These are phyloP conservation scores for Folsomia candida DNA, from an alignment of 2,888 invertebrate species.

Conservation along the genomic window DNA sequence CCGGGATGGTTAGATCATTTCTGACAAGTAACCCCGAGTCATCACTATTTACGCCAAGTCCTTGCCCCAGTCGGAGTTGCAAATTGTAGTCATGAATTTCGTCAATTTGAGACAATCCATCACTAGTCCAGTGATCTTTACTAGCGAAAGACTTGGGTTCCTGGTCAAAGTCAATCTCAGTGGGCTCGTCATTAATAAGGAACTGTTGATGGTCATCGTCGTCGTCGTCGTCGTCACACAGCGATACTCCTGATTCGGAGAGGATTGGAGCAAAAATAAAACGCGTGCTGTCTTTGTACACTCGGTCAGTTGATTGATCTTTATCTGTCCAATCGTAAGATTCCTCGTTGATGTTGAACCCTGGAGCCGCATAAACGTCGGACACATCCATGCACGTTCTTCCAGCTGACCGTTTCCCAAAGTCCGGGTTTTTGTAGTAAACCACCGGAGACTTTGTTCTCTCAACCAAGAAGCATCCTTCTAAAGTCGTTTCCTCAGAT, in stretches of 20 bases:
- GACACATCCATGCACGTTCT: neutral
- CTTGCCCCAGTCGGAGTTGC: neutral
- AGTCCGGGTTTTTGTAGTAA: slow-evolving; percentile 29
- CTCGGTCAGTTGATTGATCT: slow-evolving; percentile 3
- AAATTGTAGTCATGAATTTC: slow-evolving; percentile 5
- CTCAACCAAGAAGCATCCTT: neutral
- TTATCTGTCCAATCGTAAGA: neutral
- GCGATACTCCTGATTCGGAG: slow-evolving; percentile 24
- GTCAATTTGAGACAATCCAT: neutral
- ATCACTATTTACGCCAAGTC: neutral
- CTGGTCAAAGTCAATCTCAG: neutral
- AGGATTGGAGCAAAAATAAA: slow-evolving; percentile 31
- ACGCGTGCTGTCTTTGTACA: slow-evolving; percentile 22
- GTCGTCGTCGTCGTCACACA: slow-evolving; percentile 15
- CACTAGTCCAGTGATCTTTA: neutral
- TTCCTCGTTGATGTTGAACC: neutral
- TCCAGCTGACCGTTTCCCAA: slow-evolving; percentile 21
- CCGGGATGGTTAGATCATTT: no score
- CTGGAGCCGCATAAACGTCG: neutral
- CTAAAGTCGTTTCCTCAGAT: neutral
- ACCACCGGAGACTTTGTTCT: slow-evolving; percentile 23
- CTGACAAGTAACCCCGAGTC: neutral
- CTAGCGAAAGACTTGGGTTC: neutral
- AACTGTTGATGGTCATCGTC: slow-evolving; percentile 4
- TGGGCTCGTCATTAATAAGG: slow-evolving; percentile 5